These are phyloP conservation scores for Noctua fimbriata DNA, from an alignment of 2,888 invertebrate species.

Conservation along the genomic window DNA sequence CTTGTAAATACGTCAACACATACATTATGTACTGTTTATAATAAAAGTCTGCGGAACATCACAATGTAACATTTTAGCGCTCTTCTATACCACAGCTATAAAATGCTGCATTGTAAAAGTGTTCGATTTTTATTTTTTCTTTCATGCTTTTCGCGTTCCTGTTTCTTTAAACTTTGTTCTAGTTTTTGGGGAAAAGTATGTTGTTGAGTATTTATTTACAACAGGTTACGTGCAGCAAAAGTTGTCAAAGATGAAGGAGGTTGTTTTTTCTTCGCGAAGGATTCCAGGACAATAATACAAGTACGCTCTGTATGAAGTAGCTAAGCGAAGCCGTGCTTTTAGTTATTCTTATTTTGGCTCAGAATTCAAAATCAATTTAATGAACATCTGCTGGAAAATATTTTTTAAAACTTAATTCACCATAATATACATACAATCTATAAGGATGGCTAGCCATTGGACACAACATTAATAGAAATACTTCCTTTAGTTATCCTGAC, in stretches of 20 bases:
- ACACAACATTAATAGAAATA: background rate
- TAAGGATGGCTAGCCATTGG: background rate
- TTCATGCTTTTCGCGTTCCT: background rate
- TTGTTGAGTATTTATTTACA: background rate
- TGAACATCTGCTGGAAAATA: no score
- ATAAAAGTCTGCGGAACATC: constrained; percentile 40
- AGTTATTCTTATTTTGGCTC: background rate
- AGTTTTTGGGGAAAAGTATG: constrained; percentile 7
- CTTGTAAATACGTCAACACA: constrained; percentile 58
- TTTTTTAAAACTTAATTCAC: no score
- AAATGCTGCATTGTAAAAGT: constrained; percentile 39
- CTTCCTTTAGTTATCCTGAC: background rate
- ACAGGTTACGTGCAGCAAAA: background rate
- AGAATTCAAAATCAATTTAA: background rate
- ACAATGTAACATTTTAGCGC: constrained; percentile 26
- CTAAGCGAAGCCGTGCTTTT: background rate
- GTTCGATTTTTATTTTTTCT: constrained; percentile 10
- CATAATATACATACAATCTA: no score
- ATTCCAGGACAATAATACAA: background rate
- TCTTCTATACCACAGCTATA: constrained; percentile 21
- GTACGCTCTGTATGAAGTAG: background rate
- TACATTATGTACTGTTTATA: constrained; percentile 43
- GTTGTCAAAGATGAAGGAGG: background rate
- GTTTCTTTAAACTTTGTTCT: background rate
- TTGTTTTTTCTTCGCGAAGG: background rate